Conservation (phyloP, 30 jellyfish, hydroid and myxozoan genomes). For the Pseudorhiza aurosa region DNA sequence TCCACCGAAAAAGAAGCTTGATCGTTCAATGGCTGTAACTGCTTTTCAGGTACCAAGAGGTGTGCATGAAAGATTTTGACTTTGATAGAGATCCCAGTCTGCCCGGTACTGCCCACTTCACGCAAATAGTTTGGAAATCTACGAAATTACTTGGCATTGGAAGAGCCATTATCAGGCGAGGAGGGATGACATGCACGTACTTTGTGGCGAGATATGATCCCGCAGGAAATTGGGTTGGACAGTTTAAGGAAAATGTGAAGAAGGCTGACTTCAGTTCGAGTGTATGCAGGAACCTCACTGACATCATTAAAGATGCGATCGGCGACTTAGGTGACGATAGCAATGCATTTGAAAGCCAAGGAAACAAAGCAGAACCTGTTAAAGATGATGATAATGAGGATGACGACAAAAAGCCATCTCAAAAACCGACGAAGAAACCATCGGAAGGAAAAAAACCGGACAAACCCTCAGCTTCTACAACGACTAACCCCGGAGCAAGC, state of each 20-base stretch:
- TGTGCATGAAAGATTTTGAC: slow-evolving; percentile 64
- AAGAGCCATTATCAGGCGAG: slow-evolving; percentile 59
- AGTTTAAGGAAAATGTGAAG: slow-evolving; percentile 55
- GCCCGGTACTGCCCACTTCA: slow-evolving; percentile 81
- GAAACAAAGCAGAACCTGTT: background rate
- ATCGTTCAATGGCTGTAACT: too few species aligned
- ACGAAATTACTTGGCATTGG: slow-evolving; percentile 81
- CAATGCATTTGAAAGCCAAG: background rate
- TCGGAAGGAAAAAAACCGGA: background rate
- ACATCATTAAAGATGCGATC: slow-evolving; percentile 3
- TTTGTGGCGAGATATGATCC: slow-evolving; percentile 83
- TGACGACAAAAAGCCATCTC: background rate
- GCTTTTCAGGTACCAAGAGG: slow-evolving; percentile 82
- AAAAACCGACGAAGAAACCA: background rate
- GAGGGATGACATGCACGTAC: slow-evolving; percentile 62
- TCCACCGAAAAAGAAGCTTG: too few species aligned
- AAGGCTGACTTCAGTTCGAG: slow-evolving; percentile 50
- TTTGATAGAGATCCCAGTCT: slow-evolving; percentile 42
- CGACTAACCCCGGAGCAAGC: background rate
- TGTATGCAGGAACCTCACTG: slow-evolving; percentile 45
- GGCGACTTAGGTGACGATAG: slow-evolving; percentile 5
- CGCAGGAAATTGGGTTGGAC: slow-evolving; percentile 82
- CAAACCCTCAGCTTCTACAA: background rate
- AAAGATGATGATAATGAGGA: slow-evolving; percentile 4
- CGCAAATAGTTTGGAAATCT: slow-evolving; percentile 84